Evolutionary conservation across 2,797 vertebrate genomes (phyloP), one percentile per base, ranked within the genome.

Genomic region (Coracias cyanogaster): DNA sequence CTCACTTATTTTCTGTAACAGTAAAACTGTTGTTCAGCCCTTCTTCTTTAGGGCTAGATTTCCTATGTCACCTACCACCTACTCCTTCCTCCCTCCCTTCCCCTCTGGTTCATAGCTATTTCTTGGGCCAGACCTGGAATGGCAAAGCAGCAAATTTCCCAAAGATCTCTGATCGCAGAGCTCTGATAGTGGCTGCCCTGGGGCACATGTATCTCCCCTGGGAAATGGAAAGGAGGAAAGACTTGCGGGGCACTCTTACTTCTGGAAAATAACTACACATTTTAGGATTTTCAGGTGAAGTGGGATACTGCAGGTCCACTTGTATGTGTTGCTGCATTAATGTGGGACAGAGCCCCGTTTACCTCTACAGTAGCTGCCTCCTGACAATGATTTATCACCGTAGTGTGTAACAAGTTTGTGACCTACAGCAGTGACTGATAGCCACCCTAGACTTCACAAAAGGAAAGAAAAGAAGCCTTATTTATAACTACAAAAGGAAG

Each of bases 361-460:
- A 69, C 20, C 46, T 57, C 15, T 62, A 25, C 41, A 70, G 82
- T 88, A 89, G 33, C 22, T 89, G 69, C 31, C 35, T 88, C 20
- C 69, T 60, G 74, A 92, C 83, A 90, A 45, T 92, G 95, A 96
- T 96, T 95, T 95, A 96, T 96, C 90, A 73, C 82, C 3, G 7
- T 55, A 80, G 84, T 55, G 80, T 62, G 65, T 72, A 89, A 81
- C 43, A 93, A 57, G 76, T 89, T 96, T 94, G 67, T 94, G 91
- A 82, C 82, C 81, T 82, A 55, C 79, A 95, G 62, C 74, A 90
- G 86, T 89, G 97, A 96, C 93, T 89, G 93, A 95, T 92, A 94
- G 87, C 58, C 79, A 94, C 35, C 46, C 83, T 51, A 64, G 55
- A 88, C 83, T 70, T 89, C 70, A 89, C 79, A 94, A 92, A 94